Evolutionary conservation across 2,113 vertebrate genomes (phyloP), one percentile per base, ranked within the genome.

Genomic region (Tauraco erythrolophus): DNA sequence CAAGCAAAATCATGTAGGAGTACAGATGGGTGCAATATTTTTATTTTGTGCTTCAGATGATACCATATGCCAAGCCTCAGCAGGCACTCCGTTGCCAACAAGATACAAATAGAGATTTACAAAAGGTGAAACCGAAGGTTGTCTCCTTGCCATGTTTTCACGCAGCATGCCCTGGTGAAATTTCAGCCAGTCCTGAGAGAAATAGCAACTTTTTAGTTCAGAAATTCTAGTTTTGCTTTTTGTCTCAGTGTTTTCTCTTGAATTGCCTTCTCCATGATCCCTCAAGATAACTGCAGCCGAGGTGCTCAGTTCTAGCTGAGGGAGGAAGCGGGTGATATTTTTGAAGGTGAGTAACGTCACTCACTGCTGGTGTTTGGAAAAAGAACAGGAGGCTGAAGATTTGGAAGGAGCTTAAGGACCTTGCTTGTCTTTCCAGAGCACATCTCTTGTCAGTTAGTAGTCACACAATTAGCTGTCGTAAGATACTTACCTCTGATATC

Each of bases 21-120:
- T 88, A 68, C 93, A 97, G 95, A 96, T 96, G 96, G 93, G 69
- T 80, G 92, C 82, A 96, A 80, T 92, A 70, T 94, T 89, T 96
- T 96, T 96, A 61, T 88, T 88, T 90, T 79, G 82, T 96, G 62
- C 58, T 83, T 91, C 93, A 77, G 75, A 53, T 71, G 70, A 50
- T 46, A 70, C 93, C 96, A 96, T 95, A 96, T 97, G 96, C 92
- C 92, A 84, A 82, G 41, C 94, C 94, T 88, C 51, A 87, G 96
- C 95, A 96, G 87, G 62, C 24, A 10, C 45, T 94, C 19, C 4
- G 11, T 61, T 96, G 94, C 93, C 93, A 97, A 24, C 45, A n/a
- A 93, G 70, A 66, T 76, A 96, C 84, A 94, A 85, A 83, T 62
- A 93, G 74, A 93, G 82, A 80, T 76, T 75, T 95, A 37, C 84